Evolutionary conservation across 2,888 invertebrate species (phyloP).

Genomic region (Neoascia interrupta): DNA sequence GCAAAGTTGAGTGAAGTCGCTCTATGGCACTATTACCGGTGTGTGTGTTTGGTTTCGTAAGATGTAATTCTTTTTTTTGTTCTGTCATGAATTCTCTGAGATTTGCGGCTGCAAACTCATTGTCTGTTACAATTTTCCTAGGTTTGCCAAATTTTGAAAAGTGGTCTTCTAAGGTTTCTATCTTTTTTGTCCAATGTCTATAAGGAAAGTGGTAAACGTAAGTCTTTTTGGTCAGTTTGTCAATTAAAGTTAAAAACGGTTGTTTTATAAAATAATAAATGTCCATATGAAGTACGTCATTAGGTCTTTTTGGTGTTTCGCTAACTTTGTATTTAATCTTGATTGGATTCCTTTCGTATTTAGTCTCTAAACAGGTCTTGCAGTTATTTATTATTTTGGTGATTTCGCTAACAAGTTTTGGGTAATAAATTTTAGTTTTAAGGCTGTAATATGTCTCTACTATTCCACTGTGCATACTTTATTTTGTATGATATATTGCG

Average conservation of each 20-base stretch:
- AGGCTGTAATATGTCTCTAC: neutral
- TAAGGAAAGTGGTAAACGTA: slow-evolving; percentile 3
- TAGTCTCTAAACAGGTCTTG: neutral
- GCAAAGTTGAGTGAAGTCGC: neutral
- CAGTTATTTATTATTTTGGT: slow-evolving; percentile 11
- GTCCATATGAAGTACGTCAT: slow-evolving; percentile 22
- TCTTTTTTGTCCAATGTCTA: too few relatives aligned
- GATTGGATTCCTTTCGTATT: slow-evolving; percentile 25
- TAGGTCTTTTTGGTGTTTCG: slow-evolving; percentile 6
- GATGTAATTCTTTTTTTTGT: neutral
- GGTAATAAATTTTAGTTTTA: slow-evolving; percentile 5
- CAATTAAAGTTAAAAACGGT: neutral
- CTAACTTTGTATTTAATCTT: slow-evolving; percentile 11
- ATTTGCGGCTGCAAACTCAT: slow-evolving; percentile 19
- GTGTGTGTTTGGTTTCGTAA: slow-evolving; percentile 19
- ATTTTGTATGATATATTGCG: slow-evolving; percentile 9
- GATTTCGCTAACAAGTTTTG: neutral
- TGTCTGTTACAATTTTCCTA: neutral
- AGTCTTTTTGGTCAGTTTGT: slow-evolving; percentile 18
- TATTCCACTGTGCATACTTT: neutral
- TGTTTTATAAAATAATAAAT: slow-evolving; percentile 16
- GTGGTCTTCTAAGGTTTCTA: slow-evolving; percentile 9
- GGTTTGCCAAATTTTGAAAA: slow-evolving; percentile 27
- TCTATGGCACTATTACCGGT: slow-evolving; percentile 14
- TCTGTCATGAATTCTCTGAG: slow-evolving; percentile 6